Base-by-base conservation (phyloP, 2,797 vertebrate genomes). In the Stomatorhinus walkeri region DNA sequence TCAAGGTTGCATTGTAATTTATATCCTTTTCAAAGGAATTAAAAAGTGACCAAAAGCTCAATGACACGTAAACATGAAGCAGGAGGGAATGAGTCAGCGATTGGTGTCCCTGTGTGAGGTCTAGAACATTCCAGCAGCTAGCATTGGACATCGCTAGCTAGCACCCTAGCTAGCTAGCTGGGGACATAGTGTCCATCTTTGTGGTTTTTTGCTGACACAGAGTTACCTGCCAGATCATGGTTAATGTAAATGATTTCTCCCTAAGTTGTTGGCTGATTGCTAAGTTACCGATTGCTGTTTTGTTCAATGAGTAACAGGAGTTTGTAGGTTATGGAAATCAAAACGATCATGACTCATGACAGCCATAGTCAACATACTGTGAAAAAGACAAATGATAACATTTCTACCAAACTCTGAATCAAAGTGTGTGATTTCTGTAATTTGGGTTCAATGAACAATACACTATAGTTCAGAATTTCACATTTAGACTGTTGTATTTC, bases 21-120 rank as follows among this genome's bases (percentile, higher is more conserved):
- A 92, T 92, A 93, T 94, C 92, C 92, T 92, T 91, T 93, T 93
- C 91, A 90, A 92, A 95, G 94, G 92, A 89, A 93, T 94, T 91
- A 90, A 88, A 88, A 64, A 89, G 59, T 87, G 91, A 91, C 91
- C 93, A 92, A 92, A 76, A 91, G 91, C 91, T 88, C 90, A 92
- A 93, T 93, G 92, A 93, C 93, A 94, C 93, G 94, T 93, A 93
- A 92, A 92, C 91, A 88, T 92, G 92, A 89, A 92, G 90, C 88
- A 85, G 91, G 87, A 5, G 59, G 87, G 92, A 92, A 92, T 92
- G 94, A 92, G 90, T 87, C 3, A 83, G 93, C 93, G 92, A 93
- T 91, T 90, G 43, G 51, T 68, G 93, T 90, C 49, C 87, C 54
- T 90, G 93, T 92, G 92, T 89, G 28, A 83, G 85, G 84, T 52